A percentile compares a stretch with the other conserved stretches of the same genome.
Conservation (phyloP, 2,113 vertebrate species). For the Calyptomena viridis region DNA sequence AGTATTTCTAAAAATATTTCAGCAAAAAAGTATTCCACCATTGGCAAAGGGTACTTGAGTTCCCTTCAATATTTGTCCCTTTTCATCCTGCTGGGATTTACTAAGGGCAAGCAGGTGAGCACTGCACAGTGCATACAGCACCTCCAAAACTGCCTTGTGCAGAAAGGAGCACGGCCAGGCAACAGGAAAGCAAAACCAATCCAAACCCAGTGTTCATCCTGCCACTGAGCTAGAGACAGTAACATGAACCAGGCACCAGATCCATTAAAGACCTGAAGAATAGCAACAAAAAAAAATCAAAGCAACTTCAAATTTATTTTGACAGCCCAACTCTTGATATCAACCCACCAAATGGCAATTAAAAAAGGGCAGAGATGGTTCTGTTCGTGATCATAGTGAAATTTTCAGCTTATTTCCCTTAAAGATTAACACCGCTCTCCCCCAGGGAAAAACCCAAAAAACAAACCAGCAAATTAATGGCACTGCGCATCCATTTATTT, state of each 20-base stretch:
- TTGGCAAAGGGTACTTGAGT: background rate
- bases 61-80: background rate
- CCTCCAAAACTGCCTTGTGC: fast-evolving
- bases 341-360: background rate
- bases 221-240: background rate
- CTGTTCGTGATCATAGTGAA: background rate
- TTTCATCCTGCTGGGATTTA: background rate
- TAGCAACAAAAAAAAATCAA: background rate
- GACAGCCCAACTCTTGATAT: background rate
- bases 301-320: background rate
- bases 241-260: background rate
- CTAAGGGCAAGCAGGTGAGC: background rate
- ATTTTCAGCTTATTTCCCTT: background rate
- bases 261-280: background rate
- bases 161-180: background rate
- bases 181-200: background rate
- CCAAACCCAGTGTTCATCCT: fast-evolving
- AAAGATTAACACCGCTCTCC: background rate
- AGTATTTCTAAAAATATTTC: constrained; percentile 3
- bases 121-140: fast-evolving
- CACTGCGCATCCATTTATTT: background rate
- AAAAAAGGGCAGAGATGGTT: background rate
- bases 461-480: background rate
- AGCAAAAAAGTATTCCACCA: background rate
- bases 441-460: background rate